These are phyloP conservation scores for Sebastes baramenuke DNA, from an alignment of 2,797 vertebrate species.

Conservation along the genomic window DNA sequence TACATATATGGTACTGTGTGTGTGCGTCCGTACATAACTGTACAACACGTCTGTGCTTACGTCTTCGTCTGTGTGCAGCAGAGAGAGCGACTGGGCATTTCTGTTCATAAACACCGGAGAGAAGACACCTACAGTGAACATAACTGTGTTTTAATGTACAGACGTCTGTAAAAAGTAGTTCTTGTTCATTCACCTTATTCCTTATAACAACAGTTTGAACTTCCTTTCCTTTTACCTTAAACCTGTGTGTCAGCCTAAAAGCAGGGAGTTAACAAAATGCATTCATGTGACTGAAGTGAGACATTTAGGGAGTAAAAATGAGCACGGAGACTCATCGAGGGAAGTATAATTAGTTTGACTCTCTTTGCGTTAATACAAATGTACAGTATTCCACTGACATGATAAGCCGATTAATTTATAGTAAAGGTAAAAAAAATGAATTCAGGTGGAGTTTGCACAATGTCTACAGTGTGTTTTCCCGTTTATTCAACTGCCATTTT, in stretches of 20 bases:
- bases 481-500: slow-evolving; percentile 57
- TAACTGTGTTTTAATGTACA: slow-evolving; percentile 70
- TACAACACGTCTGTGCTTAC: slow-evolving; percentile 25
- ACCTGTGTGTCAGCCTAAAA: slow-evolving; percentile 44
- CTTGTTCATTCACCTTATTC: slow-evolving; percentile 57
- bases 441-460: slow-evolving; percentile 40
- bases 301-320: slow-evolving; percentile 41
- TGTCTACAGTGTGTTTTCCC: slow-evolving; percentile 23
- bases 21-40: slow-evolving; percentile 24
- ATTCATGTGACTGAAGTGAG: slow-evolving; percentile 35
- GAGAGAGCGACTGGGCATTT: slow-evolving; percentile 51
- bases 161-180: slow-evolving; percentile 70
- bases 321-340: slow-evolving; percentile 27
- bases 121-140: slow-evolving; percentile 45
- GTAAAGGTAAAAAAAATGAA: slow-evolving; percentile 2
- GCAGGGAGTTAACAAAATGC: slow-evolving; percentile 28
- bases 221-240: slow-evolving; percentile 23
- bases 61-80: slow-evolving; percentile 43
- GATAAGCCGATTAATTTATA: slow-evolving; percentile 39
- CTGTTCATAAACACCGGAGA: slow-evolving; percentile 38
- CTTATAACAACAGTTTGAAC: slow-evolving; percentile 42
- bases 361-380: slow-evolving; percentile 44
- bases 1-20: slow-evolving; percentile 54
- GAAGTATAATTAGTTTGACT: slow-evolving; percentile 27
- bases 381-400: slow-evolving; percentile 55